Evolutionary conservation across 1,140 invertebrate genomes (phyloP).

Genomic region (Microplitis demolitor): DNA sequence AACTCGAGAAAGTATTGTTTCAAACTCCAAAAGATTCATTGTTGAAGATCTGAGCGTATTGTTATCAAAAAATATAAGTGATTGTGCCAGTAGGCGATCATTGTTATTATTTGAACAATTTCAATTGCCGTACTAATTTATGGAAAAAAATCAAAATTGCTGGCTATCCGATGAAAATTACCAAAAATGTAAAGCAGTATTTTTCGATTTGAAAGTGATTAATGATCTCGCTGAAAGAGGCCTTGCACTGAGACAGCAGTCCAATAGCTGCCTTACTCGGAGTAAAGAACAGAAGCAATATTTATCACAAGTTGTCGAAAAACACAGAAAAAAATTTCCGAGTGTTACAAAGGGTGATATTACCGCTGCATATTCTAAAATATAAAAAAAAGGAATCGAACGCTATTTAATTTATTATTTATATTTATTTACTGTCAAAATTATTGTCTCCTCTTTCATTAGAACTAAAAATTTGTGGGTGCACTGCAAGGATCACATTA

Average conservation of each 20-base stretch:
- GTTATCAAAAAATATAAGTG: conserved; percentile 8
- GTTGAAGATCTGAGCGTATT: neutral
- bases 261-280: neutral
- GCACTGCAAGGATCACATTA: no score
- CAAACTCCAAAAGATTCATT: neutral
- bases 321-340: neutral
- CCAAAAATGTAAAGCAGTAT: neutral
- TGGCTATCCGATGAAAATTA: conserved; percentile 1
- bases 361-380: no score
- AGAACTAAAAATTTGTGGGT: no score
- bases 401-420: no score
- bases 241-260: neutral
- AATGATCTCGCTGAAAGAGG: conserved; percentile 10
- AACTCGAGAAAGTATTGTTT: neutral
- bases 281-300: conserved; percentile 7
- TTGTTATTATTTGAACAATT: conserved; percentile 9
- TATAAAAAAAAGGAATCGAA: no score
- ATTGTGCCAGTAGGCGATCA: neutral
- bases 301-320: neutral
- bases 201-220: conserved; percentile 10
- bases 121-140: neutral
- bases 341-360: no score
- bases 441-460: no score
- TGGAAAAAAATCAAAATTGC: neutral
- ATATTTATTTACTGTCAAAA: no score